These are phyloP conservation scores for Drosophila varians DNA, from an alignment of 1,140 invertebrate genomes.

Conservation along the genomic window DNA sequence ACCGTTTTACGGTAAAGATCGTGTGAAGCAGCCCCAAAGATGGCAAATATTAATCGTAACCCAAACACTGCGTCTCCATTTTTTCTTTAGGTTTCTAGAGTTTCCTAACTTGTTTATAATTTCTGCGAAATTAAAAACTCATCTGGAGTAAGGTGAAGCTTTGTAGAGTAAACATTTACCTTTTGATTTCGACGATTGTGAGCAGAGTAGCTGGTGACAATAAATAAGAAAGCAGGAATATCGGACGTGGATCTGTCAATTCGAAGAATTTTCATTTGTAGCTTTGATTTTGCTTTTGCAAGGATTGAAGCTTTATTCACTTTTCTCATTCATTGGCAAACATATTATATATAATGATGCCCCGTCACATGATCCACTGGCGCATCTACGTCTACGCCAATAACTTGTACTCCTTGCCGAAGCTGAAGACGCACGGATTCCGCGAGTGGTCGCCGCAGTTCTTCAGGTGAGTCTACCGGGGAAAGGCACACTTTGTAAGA, in stretches of 20 bases:
- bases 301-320: too few species aligned
- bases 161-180: slow-evolving; percentile 1
- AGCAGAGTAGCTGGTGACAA: not conserved
- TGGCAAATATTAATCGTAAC: not conserved
- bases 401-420: slow-evolving; percentile 43
- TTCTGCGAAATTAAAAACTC: not conserved
- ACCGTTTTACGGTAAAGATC: not conserved
- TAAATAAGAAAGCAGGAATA: not conserved
- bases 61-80: not conserved
- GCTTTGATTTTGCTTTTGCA: not conserved
- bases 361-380: slow-evolving; percentile 49
- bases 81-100: not conserved
- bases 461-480: slow-evolving; percentile 16
- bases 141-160: too few species aligned
- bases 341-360: slow-evolving; percentile 48
- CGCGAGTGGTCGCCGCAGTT: slow-evolving; percentile 26
- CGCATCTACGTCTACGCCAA: slow-evolving; percentile 55
- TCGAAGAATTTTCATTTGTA: not conserved
- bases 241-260: not conserved
- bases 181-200: not conserved
- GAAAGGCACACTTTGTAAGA: not conserved
- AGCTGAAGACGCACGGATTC: not conserved
- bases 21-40: not conserved
- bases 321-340: not conserved
- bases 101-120: not conserved